Evolutionary conservation across 2,888 invertebrate species (phyloP).

Genomic region (Philaethria dido): DNA sequence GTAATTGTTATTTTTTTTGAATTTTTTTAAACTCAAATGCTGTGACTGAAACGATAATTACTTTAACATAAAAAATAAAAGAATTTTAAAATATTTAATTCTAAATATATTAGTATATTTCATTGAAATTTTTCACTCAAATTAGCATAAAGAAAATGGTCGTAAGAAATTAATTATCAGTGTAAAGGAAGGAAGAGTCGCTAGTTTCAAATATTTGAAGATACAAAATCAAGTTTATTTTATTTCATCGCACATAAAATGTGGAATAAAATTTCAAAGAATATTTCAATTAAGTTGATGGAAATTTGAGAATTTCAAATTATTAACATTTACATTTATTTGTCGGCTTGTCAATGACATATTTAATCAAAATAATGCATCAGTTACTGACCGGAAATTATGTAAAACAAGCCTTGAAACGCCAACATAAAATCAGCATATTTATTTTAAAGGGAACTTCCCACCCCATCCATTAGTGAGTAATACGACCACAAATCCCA

Average conservation of each 20-base stretch:
- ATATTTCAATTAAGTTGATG: conserved; percentile 35
- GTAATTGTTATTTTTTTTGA: not conserved
- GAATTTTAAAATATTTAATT: not conserved
- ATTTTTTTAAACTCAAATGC: not conserved
- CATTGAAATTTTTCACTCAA: not conserved
- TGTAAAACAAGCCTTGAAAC: conserved; percentile 77
- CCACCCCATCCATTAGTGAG: conserved; percentile 77
- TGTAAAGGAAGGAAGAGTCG: conserved; percentile 10
- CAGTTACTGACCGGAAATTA: conserved; percentile 76
- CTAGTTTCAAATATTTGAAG: conserved; percentile 18
- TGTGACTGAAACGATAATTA: not conserved
- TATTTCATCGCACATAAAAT: conserved; percentile 19
- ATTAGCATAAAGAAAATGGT: conserved; percentile 17
- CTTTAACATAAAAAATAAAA: not conserved
- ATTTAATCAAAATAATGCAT: conserved; percentile 66
- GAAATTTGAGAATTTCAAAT: conserved; percentile 30
- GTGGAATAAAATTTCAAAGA: conserved; percentile 22
- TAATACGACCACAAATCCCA: conserved; percentile 69
- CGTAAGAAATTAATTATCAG: conserved; percentile 7
- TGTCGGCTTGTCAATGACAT: conserved; percentile 35
- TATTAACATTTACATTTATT: conserved; percentile 37
- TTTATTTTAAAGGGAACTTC: conserved; percentile 69
- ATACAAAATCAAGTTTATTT: conserved; percentile 22
- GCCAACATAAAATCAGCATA: conserved; percentile 75
- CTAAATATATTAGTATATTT: not conserved